These are phyloP conservation scores for Cistogaster globosa DNA, from an alignment of 2,888 invertebrate genomes.

Conservation along the genomic window DNA sequence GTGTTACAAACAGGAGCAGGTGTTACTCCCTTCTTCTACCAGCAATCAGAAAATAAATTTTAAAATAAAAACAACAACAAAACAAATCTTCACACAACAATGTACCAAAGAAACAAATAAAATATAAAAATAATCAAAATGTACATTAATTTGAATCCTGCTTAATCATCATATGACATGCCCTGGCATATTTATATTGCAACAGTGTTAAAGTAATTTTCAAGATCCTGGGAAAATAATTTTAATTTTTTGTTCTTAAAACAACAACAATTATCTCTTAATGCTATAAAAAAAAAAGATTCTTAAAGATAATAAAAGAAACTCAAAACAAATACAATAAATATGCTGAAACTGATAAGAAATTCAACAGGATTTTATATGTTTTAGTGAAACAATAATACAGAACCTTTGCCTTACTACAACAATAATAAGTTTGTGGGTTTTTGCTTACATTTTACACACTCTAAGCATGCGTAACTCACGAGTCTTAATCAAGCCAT, in stretches of 20 bases:
- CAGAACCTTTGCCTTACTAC: too few species aligned
- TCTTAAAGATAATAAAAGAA: conserved; percentile 3
- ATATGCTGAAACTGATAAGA: conserved; percentile 21
- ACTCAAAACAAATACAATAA: conserved; percentile 22
- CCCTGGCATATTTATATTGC: conserved; percentile 11
- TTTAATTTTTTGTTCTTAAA: conserved; percentile 20
- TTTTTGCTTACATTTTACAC: conserved; percentile 17
- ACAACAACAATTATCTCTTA: conserved; percentile 25
- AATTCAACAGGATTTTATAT: conserved; percentile 56
- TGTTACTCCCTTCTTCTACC: conserved; percentile 67
- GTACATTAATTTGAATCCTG: conserved; percentile 70
- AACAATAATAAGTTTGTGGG: not conserved
- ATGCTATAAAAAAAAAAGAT: not conserved
- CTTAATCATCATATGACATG: conserved; percentile 65
- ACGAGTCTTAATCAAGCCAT: conserved; percentile 58
- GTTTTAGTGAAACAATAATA: not conserved
- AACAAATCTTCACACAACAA: conserved; percentile 22
- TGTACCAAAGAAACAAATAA: not conserved
- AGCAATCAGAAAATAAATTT: not conserved
- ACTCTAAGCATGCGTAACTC: conserved; percentile 71
- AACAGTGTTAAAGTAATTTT: conserved; percentile 53
- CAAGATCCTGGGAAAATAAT: conserved; percentile 66
- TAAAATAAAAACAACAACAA: conserved; percentile 13
- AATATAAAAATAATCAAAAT: conserved; percentile 47
- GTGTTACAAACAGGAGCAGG: conserved; percentile 61